These are phyloP conservation scores for Pangasius krempfi DNA, from an alignment of 2,797 vertebrate species.

Conservation along the genomic window DNA sequence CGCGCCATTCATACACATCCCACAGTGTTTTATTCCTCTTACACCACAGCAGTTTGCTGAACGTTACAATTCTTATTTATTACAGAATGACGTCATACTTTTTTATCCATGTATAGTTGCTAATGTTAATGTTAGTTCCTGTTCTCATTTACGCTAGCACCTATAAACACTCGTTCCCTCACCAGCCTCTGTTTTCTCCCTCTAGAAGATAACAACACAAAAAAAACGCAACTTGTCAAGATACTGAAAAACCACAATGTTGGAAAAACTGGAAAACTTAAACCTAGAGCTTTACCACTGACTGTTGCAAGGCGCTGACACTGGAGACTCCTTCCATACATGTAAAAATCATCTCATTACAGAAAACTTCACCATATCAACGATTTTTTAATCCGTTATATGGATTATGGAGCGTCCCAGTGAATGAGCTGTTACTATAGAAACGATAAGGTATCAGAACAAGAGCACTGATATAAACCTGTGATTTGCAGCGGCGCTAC, in stretches of 20 bases:
- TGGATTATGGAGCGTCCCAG: background rate
- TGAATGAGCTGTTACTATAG: background rate
- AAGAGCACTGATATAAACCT: background rate
- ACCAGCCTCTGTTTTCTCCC: background rate
- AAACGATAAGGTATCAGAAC: background rate
- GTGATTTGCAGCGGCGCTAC: background rate
- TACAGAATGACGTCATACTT: background rate
- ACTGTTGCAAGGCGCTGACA: background rate
- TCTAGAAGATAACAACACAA: background rate
- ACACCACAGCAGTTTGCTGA: background rate
- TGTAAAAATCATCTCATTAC: too few relatives aligned
- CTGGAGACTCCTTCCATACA: background rate
- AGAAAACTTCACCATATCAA: too few relatives aligned
- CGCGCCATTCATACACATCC: background rate
- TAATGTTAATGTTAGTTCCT: background rate
- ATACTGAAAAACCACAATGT: too few relatives aligned
- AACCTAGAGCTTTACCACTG: background rate
- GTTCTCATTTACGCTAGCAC: background rate
- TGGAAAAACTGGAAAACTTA: too few relatives aligned
- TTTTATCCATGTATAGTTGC: background rate
- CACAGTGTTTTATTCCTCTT: background rate
- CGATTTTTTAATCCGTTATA: too few relatives aligned
- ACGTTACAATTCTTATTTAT: background rate
- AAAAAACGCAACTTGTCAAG: background rate
- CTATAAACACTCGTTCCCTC: background rate